Percentiles rank a stretch among this genome's conserved stretches.
phyloP scores from a whole-genome alignment of 2,113 vertebrate genomes.

The Arizona elegans region DNA sequence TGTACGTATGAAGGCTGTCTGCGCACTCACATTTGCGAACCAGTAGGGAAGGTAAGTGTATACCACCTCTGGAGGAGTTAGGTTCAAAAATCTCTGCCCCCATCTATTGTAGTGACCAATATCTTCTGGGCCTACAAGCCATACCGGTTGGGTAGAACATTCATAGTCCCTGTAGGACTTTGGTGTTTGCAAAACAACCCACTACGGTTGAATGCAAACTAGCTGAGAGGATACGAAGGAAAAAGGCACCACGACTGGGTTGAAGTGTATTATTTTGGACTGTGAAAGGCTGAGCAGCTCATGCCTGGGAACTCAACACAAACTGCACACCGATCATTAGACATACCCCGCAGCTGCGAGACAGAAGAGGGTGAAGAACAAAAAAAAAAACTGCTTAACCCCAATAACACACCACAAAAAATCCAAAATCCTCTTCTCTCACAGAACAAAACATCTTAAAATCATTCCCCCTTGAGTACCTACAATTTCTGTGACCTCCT shows the following conservation, averaged over 20 bases:
- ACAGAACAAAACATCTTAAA: not conserved
- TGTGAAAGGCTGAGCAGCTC: not conserved
- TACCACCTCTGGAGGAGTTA: accelerated
- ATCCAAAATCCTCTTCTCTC: not conserved
- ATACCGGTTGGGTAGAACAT: not conserved
- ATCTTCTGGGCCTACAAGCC: not conserved
- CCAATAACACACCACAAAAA: not conserved
- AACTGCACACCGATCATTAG: accelerated
- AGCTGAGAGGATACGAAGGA: not conserved
- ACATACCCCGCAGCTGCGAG: not conserved
- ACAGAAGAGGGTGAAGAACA: too few species aligned
- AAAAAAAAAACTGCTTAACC: not conserved
- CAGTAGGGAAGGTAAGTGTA: too few species aligned
- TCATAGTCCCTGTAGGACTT: not conserved
- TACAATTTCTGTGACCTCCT: too few species aligned
- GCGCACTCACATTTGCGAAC: too few species aligned
- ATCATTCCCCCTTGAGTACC: not conserved
- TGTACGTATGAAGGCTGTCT: too few species aligned
- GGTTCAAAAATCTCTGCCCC: not conserved
- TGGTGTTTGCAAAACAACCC: not conserved
- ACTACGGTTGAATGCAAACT: not conserved
- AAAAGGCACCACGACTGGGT: too few species aligned
- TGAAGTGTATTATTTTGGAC: too few species aligned
- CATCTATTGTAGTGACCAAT: not conserved
- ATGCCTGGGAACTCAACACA: accelerated